phyloP scores from a whole-genome alignment of 2,888 invertebrate species.

The Toxonevra muliebris region DNA sequence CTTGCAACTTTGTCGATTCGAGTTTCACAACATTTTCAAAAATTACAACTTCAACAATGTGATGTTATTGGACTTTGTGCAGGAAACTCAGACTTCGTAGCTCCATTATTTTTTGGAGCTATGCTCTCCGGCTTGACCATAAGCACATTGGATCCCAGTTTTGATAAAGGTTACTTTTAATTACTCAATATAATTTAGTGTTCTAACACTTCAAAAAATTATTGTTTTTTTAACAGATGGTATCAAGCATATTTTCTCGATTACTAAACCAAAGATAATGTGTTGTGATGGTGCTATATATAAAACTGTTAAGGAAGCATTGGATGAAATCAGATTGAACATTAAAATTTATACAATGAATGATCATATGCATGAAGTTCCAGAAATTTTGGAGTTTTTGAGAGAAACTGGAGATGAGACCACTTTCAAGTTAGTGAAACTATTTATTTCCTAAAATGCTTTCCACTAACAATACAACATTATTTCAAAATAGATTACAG shows the following conservation, averaged over 20 bases:
- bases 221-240: constrained; percentile 43
- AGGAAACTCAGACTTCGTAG: constrained; percentile 41
- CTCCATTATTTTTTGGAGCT: constrained; percentile 42
- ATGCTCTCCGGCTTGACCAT: constrained; percentile 38
- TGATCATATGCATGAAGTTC: constrained; percentile 40
- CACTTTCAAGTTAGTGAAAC: constrained; percentile 42
- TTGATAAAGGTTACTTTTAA: constrained; percentile 27
- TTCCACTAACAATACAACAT: constrained; percentile 25
- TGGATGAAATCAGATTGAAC: constrained; percentile 35
- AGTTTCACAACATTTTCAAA: constrained; percentile 32
- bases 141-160: constrained; percentile 41
- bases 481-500: constrained; percentile 21
- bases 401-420: constrained; percentile 27
- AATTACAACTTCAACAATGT: constrained; percentile 29
- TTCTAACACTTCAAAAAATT: neutral
- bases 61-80: constrained; percentile 42
- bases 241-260: constrained; percentile 43
- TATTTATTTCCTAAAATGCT: constrained; percentile 26
- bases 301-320: constrained; percentile 34
- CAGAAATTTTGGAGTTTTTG: constrained; percentile 24
- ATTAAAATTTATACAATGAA: constrained; percentile 43
- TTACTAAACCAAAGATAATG: constrained; percentile 49
- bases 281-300: constrained; percentile 47
- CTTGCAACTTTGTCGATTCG: constrained; percentile 31
- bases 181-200: neutral